Conservation (phyloP, 1,140 invertebrate species). For the Coptotermes formosanus region DNA sequence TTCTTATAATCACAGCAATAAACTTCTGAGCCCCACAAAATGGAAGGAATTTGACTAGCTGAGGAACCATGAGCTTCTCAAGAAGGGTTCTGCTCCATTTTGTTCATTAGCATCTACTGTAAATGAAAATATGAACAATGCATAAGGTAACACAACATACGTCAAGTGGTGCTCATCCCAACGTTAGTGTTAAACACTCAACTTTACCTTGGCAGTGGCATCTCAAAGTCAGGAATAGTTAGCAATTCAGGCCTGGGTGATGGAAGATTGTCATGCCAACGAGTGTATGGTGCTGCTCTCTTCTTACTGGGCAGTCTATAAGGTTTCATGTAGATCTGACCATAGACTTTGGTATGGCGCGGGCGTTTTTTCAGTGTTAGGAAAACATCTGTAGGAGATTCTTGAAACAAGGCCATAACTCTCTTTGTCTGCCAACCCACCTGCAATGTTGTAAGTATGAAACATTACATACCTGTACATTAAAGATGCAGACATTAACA, state of each 20-base stretch:
- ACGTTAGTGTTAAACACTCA: not conserved
- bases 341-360: conserved; percentile 77
- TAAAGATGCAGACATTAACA: too few relatives aligned
- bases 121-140: not conserved
- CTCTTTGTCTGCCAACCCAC: conserved; percentile 83
- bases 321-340: conserved; percentile 78
- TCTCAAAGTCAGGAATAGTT: conserved; percentile 62
- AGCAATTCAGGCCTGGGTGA: conserved; percentile 64
- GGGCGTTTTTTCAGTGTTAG: conserved; percentile 83
- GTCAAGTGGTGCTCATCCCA: not conserved
- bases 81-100: too few relatives aligned
- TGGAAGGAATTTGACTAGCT: too few relatives aligned
- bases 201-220: conserved; percentile 57
- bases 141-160: not conserved
- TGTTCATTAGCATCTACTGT: not conserved
- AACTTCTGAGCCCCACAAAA: too few relatives aligned
- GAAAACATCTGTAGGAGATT: conserved; percentile 76
- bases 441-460: conserved; percentile 41
- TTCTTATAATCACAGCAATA: too few relatives aligned
- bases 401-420: conserved; percentile 72
- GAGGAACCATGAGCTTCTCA: too few relatives aligned
- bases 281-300: conserved; percentile 59
- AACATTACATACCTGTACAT: not conserved
- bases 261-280: conserved; percentile 66
- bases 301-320: conserved; percentile 75